Conservation (phyloP, 2,888 invertebrate genomes). For the Resseliella maxima region DNA sequence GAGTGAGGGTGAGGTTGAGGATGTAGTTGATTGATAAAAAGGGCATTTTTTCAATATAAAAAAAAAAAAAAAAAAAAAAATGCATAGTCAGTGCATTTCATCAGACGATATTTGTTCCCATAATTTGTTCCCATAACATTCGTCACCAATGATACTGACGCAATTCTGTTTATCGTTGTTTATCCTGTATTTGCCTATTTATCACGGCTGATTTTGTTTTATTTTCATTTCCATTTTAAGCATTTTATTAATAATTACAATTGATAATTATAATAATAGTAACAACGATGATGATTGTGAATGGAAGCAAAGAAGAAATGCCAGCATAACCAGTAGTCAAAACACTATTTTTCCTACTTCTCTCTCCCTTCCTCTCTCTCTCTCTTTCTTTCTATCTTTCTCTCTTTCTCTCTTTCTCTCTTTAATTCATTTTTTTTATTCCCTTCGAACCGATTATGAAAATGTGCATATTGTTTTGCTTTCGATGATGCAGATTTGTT, state of each 20-base stretch:
- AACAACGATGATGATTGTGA: background rate
- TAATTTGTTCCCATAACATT: too few species aligned
- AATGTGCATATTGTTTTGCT: conserved; percentile 35
- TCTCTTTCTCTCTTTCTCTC: background rate
- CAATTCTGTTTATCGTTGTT: background rate
- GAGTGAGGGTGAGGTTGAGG: too few species aligned
- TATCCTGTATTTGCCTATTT: background rate
- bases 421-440: background rate
- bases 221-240: conserved; percentile 19
- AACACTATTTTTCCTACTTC: background rate
- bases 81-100: too few species aligned
- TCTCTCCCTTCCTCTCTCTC: too few species aligned
- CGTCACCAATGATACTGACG: background rate
- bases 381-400: too few species aligned
- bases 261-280: conserved; percentile 13
- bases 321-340: conserved; percentile 37
- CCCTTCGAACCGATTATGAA: conserved; percentile 14
- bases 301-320: background rate
- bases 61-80: too few species aligned
- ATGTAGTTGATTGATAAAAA: too few species aligned
- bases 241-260: conserved; percentile 42
- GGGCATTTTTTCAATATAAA: too few species aligned
- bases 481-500: conserved; percentile 29
- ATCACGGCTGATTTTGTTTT: background rate
- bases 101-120: too few species aligned